phyloP scores from a whole-genome alignment of 2,113 vertebrate genomes.

The Thunnus maccoyii region DNA sequence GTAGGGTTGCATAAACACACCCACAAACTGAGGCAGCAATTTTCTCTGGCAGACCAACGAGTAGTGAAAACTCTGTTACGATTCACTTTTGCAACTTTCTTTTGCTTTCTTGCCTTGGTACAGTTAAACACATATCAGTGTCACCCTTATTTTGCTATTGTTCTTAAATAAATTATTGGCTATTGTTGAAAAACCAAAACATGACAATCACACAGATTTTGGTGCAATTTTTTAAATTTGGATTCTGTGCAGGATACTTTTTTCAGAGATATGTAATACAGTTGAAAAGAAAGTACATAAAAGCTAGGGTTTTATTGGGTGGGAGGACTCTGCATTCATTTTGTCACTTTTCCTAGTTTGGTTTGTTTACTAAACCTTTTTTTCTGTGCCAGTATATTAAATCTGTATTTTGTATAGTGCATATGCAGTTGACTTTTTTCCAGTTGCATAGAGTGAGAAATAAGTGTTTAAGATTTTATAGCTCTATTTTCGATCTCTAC shows the following conservation, averaged over 20 bases:
- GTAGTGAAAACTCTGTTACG: slow-evolving; percentile 69
- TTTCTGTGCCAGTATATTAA: neutral
- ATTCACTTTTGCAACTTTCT: slow-evolving; percentile 65
- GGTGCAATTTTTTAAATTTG: slow-evolving; percentile 6
- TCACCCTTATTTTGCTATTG: neutral
- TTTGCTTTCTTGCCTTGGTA: slow-evolving; percentile 53
- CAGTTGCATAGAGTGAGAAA: neutral
- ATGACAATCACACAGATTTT: slow-evolving; percentile 1
- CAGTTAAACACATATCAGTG: slow-evolving; percentile 44
- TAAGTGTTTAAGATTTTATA: neutral
- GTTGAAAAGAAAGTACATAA: slow-evolving; percentile 32
- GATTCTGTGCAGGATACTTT: slow-evolving; percentile 20
- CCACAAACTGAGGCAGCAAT: slow-evolving; percentile 85
- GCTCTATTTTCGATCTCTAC: neutral
- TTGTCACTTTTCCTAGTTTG: slow-evolving; percentile 56
- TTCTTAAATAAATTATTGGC: neutral
- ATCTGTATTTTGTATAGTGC: neutral
- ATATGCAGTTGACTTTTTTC: neutral
- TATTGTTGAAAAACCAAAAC: neutral
- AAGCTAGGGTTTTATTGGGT: slow-evolving; percentile 50
- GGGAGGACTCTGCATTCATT: slow-evolving; percentile 59
- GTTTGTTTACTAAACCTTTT: slow-evolving; percentile 27
- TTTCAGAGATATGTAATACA: slow-evolving; percentile 26
- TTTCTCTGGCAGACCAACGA: slow-evolving; percentile 79
- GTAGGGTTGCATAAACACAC: slow-evolving; percentile 85